phyloP scores from a whole-genome alignment of 1,140 invertebrate genomes.

The Brachionus paranguensis region DNA sequence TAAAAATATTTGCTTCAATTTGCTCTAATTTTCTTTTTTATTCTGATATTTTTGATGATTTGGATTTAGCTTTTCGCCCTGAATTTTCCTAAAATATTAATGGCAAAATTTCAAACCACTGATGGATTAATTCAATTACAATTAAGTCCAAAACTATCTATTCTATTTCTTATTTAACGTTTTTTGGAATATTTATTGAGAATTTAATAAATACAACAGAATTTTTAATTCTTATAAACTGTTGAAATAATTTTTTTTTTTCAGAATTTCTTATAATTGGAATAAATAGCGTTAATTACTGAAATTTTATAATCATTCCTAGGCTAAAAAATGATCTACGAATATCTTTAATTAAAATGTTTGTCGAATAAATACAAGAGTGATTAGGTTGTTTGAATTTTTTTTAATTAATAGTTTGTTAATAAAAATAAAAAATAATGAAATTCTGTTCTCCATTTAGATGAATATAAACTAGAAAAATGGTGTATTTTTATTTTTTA shows the following conservation, averaged over 20 bases:
- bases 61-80: no score
- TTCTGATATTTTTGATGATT: no score
- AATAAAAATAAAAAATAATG: background rate
- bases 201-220: background rate
- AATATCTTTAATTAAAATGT: background rate
- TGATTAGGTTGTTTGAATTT: background rate
- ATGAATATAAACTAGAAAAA: background rate
- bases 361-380: background rate
- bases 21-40: no score
- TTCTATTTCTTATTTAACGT: background rate
- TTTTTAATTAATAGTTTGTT: background rate
- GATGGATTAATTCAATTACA: background rate
- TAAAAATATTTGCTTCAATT: no score
- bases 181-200: background rate
- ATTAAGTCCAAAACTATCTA: background rate
- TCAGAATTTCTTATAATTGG: background rate
- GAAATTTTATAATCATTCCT: background rate
- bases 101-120: background rate
- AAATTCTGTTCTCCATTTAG: background rate
- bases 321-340: background rate
- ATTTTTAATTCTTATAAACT: background rate
- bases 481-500: no score
- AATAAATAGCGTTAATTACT: background rate
- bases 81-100: background rate
- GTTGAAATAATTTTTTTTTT: background rate